These are phyloP conservation scores for Clitarchus hookeri DNA, from an alignment of 2,888 invertebrate genomes.

Conservation along the genomic window DNA sequence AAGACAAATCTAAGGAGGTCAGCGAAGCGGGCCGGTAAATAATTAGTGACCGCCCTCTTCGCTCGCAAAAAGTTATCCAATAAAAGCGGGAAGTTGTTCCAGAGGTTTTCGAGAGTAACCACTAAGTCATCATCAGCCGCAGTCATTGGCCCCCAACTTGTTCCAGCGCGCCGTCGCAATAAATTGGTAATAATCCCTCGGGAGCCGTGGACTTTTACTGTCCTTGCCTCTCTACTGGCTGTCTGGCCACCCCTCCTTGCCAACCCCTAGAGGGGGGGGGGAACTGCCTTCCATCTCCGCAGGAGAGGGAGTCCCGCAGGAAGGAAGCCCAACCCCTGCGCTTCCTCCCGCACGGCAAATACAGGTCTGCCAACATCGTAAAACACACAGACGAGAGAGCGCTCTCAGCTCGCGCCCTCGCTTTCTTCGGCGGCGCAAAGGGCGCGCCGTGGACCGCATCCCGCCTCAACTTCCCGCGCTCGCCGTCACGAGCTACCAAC, in stretches of 20 bases:
- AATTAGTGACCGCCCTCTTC: background rate
- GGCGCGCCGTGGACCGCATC: background rate
- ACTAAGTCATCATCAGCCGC: conserved; percentile 8
- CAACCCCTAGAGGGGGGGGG: background rate
- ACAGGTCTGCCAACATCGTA: conserved; percentile 14
- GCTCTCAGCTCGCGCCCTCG: background rate
- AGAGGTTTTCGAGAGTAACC: conserved; percentile 5
- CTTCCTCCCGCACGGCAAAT: conserved; percentile 5
- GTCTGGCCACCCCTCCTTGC: background rate
- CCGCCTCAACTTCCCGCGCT: background rate
- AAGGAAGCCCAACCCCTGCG: background rate
- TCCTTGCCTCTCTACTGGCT: background rate
- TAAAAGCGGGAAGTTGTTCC: background rate
- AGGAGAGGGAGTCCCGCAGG: background rate
- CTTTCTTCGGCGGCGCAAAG: background rate
- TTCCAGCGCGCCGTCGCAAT: background rate
- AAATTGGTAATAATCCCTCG: conserved; percentile 10
- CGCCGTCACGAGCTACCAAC: background rate
- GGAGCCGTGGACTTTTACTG: conserved; percentile 1
- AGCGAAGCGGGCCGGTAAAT: background rate
- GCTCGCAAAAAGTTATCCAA: background rate
- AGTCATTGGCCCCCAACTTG: conserved; percentile 8
- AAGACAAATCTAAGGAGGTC: background rate
- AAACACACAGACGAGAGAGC: background rate
- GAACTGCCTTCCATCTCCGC: background rate